Evolutionary conservation across 2,113 vertebrate species (phyloP).

Genomic region (Onychostoma macrolepis): DNA sequence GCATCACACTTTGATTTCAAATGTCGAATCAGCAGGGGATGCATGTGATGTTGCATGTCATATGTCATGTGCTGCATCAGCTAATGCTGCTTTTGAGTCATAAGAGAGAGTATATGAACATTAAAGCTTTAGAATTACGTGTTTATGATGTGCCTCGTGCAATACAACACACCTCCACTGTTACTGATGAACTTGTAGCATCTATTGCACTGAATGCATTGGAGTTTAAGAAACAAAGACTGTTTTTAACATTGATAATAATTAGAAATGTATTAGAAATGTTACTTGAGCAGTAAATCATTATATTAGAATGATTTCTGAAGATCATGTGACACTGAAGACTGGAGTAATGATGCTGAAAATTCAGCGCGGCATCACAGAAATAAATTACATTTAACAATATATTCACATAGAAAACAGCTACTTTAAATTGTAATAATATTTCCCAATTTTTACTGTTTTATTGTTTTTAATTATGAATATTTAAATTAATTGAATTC

Average conservation of each 20-base stretch:
- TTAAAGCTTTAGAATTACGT: background rate
- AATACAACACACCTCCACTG: background rate
- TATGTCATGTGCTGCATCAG: background rate
- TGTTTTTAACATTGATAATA: too few species aligned
- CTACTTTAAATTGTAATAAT: background rate
- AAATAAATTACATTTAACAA: background rate
- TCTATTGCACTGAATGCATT: background rate
- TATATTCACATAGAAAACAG: background rate
- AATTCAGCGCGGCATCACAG: too few species aligned
- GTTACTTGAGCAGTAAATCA: too few species aligned
- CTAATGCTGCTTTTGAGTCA: constrained; percentile 2
- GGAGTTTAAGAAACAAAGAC: background rate
- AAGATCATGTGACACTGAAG: too few species aligned
- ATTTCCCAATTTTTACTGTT: background rate
- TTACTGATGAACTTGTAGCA: background rate
- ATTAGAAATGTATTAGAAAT: too few species aligned
- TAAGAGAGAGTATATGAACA: background rate
- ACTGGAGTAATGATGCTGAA: too few species aligned
- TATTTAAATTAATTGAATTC: too few species aligned
- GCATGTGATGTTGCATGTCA: background rate
- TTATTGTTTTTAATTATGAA: too few species aligned
- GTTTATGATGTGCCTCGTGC: background rate
- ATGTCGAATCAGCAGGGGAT: background rate
- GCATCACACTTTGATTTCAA: background rate
- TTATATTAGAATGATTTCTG: too few species aligned